A percentile compares a stretch with the other conserved stretches of the same genome.
phyloP scores from a whole-genome alignment of 2,888 invertebrate genomes.

The Megaustenia siamemsis region DNA sequence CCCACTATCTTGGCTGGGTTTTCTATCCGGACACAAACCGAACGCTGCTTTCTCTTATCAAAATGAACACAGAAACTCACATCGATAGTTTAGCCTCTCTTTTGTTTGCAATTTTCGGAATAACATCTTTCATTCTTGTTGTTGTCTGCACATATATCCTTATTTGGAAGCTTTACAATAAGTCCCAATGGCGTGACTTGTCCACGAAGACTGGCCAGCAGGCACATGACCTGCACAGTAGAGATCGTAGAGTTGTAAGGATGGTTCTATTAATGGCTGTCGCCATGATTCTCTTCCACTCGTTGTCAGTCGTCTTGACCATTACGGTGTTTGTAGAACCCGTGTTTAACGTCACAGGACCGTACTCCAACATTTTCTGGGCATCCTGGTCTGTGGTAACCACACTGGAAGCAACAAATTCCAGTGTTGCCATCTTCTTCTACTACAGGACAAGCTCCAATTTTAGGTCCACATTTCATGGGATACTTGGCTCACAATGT shows the following conservation, averaged over 20 bases:
- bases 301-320: background rate
- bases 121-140: background rate
- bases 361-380: background rate
- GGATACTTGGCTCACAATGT: no score
- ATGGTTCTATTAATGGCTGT: background rate
- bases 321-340: background rate
- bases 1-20: background rate
- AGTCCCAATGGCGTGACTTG: background rate
- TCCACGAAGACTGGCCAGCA: background rate
- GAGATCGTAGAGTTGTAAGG: background rate
- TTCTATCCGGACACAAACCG: background rate
- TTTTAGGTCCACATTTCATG: constrained; percentile 6
- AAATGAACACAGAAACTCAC: no score
- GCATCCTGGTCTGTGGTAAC: background rate
- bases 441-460: background rate
- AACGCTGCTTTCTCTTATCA: background rate
- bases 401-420: background rate
- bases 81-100: background rate
- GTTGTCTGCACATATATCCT: background rate
- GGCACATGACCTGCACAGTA: background rate
- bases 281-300: background rate
- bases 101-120: background rate
- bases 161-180: background rate
- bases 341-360: background rate
- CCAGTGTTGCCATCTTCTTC: background rate